Percentiles rank a stretch among this genome's conserved stretches.
Conservation (phyloP, 2,113 vertebrate genomes). For the Potamarius usumacintae region DNA sequence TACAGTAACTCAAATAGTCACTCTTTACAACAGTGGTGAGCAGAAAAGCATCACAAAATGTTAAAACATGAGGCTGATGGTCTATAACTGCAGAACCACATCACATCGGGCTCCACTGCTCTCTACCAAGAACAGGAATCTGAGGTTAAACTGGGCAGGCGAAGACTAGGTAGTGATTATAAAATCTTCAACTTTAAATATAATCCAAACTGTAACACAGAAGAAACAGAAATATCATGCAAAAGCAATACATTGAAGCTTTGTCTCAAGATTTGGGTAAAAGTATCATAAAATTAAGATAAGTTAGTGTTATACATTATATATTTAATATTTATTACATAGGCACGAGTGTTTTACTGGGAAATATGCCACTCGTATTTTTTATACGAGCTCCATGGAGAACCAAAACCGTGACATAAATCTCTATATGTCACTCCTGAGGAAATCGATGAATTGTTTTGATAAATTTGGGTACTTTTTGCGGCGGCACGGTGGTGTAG, state of each 20-base stretch:
- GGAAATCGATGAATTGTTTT: too few relatives aligned
- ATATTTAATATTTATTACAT: too few relatives aligned
- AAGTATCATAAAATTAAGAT: too few relatives aligned
- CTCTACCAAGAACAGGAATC: not conserved
- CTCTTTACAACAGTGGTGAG: not conserved
- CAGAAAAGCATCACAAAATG: not conserved
- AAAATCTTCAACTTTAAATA: not conserved
- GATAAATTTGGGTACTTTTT: too few relatives aligned
- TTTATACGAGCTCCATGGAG: too few relatives aligned
- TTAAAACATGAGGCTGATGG: not conserved
- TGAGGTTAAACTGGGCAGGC: not conserved
- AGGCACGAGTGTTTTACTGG: too few relatives aligned
- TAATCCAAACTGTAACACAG: not conserved
- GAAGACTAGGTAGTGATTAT: not conserved
- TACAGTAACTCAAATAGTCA: not conserved
- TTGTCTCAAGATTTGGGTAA: not conserved
- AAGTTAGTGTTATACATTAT: too few relatives aligned
- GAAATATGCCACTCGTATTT: too few relatives aligned
- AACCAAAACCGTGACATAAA: too few relatives aligned
- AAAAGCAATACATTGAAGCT: not conserved
- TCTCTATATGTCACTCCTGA: too few relatives aligned
- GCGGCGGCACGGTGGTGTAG: too few relatives aligned
- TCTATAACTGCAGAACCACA: not conserved
- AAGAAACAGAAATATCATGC: not conserved
- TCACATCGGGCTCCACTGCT: not conserved